Percentiles rank a stretch among this genome's conserved stretches.
Evolutionary conservation across 2,888 invertebrate genomes (phyloP).

Genomic region (Heliothis peltigera): DNA sequence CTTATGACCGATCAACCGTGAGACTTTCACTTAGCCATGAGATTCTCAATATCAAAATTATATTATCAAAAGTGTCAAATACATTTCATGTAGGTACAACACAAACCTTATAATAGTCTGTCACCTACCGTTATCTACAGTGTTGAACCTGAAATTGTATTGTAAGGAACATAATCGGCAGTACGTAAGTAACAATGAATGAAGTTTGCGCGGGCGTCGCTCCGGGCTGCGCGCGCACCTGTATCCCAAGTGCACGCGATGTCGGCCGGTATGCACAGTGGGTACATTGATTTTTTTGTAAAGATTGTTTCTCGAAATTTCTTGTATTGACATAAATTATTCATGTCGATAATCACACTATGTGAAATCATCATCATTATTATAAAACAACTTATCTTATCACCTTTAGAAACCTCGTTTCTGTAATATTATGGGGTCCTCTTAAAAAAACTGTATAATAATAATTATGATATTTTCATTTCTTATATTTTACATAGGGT

Average conservation of each 20-base stretch:
- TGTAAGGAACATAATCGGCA: constrained; percentile 55
- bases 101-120: constrained; percentile 25
- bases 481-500: too few species aligned
- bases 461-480: too few species aligned
- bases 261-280: constrained; percentile 64
- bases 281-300: constrained; percentile 19
- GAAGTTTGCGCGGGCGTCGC: constrained; percentile 84
- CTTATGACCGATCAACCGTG: too few species aligned
- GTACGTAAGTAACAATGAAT: constrained; percentile 82
- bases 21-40: too few species aligned
- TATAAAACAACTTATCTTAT: too few species aligned
- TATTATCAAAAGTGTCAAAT: neutral
- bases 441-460: too few species aligned
- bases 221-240: constrained; percentile 83
- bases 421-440: too few species aligned
- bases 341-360: too few species aligned
- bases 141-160: constrained; percentile 52
- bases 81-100: neutral
- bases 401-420: too few species aligned
- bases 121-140: constrained; percentile 46
- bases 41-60: too few species aligned
- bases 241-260: constrained; percentile 84
- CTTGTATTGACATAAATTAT: too few species aligned
- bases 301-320: neutral
- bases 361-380: too few species aligned